phyloP scores from a whole-genome alignment of 2,888 invertebrate genomes.

The Elysia crispata region DNA sequence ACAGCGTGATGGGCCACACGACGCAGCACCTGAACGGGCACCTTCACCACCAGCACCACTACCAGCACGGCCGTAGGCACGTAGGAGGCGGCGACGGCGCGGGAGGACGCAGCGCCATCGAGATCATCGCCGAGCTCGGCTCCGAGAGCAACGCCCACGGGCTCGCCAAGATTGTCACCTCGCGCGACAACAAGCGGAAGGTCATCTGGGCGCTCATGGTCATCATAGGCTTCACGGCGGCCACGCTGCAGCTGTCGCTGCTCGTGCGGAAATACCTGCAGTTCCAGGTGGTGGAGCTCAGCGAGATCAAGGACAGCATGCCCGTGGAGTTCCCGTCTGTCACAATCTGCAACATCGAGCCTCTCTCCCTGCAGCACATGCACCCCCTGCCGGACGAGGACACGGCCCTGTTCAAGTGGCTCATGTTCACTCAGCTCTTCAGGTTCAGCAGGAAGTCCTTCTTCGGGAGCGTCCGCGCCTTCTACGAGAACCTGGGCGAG shows the following conservation, averaged over 20 bases:
- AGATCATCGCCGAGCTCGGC: slow-evolving; percentile 68
- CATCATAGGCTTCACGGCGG: slow-evolving; percentile 71
- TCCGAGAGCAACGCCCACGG: slow-evolving; percentile 73
- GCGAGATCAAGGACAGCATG: slow-evolving; percentile 71
- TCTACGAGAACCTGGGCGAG: slow-evolving; percentile 70
- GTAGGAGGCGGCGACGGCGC: slow-evolving; percentile 32
- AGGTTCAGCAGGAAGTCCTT: slow-evolving; percentile 44
- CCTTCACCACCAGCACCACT: not conserved
- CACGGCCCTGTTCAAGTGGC: slow-evolving; percentile 23
- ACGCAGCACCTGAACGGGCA: slow-evolving; percentile 33
- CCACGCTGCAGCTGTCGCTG: slow-evolving; percentile 70
- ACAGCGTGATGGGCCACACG: slow-evolving; percentile 45
- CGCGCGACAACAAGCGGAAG: slow-evolving; percentile 66
- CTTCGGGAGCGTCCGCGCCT: slow-evolving; percentile 59
- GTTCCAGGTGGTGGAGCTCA: slow-evolving; percentile 70
- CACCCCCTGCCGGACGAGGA: slow-evolving; percentile 37
- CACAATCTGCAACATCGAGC: slow-evolving; percentile 72
- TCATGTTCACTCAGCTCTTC: slow-evolving; percentile 29
- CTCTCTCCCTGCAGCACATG: slow-evolving; percentile 67
- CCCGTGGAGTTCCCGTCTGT: slow-evolving; percentile 72
- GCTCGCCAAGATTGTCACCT: slow-evolving; percentile 69
- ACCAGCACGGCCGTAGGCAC: slow-evolving; percentile 45
- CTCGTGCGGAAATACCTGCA: slow-evolving; percentile 69
- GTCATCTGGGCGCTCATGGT: slow-evolving; percentile 71
- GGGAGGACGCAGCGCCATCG: slow-evolving; percentile 54